phyloP scores from a whole-genome alignment of 2,888 invertebrate genomes.

The Drosophila crucigera region DNA sequence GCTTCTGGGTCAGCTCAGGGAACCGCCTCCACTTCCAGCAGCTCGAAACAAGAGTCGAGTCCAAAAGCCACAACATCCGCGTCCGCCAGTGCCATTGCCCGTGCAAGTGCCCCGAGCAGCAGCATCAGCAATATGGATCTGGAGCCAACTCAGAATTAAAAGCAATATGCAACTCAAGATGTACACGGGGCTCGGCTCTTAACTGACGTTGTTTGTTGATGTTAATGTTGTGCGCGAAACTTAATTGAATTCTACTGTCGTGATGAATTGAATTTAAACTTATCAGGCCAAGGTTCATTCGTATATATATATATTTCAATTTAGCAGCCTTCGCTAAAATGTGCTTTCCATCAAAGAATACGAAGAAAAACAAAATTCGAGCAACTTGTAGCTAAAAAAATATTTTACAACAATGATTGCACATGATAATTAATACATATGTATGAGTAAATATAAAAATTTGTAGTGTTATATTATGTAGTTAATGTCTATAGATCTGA shows the following conservation, averaged over 20 bases:
- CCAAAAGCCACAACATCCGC: constrained; percentile 56
- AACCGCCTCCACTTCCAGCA: constrained; percentile 51
- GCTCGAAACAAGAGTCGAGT: constrained; percentile 47
- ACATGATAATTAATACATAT: constrained; percentile 38
- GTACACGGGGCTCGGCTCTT: constrained; percentile 28
- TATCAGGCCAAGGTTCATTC: constrained; percentile 34
- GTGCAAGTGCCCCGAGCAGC: constrained; percentile 26
- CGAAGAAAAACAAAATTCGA: constrained; percentile 14
- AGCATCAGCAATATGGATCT: constrained; percentile 48
- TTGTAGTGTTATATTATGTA: constrained; percentile 45
- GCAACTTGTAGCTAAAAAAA: constrained; percentile 39
- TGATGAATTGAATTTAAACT: constrained; percentile 60
- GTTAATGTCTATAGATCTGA: constrained; percentile 39
- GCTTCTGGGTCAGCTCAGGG: constrained; percentile 48
- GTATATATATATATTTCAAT: constrained; percentile 18
- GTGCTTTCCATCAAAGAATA: constrained; percentile 51
- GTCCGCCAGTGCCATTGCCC: constrained; percentile 43
- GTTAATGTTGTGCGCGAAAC: constrained; percentile 56
- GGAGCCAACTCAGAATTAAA: constrained; percentile 55
- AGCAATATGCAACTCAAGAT: constrained; percentile 40
- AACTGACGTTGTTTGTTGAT: constrained; percentile 55
- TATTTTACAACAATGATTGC: constrained; percentile 52
- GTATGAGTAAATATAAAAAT: constrained; percentile 31
- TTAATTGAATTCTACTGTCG: constrained; percentile 48
- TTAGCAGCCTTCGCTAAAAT: constrained; percentile 38